These are phyloP conservation scores for Strix uralensis DNA, from an alignment of 2,113 vertebrate species.

Conservation along the genomic window DNA sequence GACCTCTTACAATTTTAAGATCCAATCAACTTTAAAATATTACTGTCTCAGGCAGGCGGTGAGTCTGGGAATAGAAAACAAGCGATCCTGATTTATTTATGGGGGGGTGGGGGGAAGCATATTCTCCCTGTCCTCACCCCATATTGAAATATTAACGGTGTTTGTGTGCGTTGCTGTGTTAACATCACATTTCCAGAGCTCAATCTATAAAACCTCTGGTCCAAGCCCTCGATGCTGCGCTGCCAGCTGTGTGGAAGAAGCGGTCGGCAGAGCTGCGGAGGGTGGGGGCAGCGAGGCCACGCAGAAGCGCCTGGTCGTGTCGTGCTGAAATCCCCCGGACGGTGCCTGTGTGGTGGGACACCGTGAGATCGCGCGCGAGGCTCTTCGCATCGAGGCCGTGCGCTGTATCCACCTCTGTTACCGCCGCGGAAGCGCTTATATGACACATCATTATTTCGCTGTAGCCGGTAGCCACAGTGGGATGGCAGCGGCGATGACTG, in stretches of 20 bases:
- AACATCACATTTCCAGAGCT: neutral
- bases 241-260: fast-evolving
- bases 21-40: slow-evolving; percentile 74
- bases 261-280: neutral
- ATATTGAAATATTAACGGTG: slow-evolving; percentile 44
- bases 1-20: slow-evolving; percentile 71
- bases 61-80: slow-evolving; percentile 61
- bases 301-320: neutral
- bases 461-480: neutral
- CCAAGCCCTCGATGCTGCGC: neutral
- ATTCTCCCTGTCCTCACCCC: slow-evolving; percentile 22
- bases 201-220: neutral
- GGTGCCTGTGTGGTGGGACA: fast-evolving
- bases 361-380: neutral
- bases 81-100: slow-evolving; percentile 58
- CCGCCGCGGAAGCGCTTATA: neutral
- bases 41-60: slow-evolving; percentile 40
- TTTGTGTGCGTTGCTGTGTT: neutral
- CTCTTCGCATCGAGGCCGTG: neutral
- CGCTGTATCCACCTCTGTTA: fast-evolving
- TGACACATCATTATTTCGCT: neutral
- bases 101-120: neutral
- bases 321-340: fast-evolving
- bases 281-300: neutral
- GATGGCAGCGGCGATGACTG: neutral